Base-by-base conservation (phyloP, 2,888 invertebrate genomes). In the Bellardia bayeri region DNA sequence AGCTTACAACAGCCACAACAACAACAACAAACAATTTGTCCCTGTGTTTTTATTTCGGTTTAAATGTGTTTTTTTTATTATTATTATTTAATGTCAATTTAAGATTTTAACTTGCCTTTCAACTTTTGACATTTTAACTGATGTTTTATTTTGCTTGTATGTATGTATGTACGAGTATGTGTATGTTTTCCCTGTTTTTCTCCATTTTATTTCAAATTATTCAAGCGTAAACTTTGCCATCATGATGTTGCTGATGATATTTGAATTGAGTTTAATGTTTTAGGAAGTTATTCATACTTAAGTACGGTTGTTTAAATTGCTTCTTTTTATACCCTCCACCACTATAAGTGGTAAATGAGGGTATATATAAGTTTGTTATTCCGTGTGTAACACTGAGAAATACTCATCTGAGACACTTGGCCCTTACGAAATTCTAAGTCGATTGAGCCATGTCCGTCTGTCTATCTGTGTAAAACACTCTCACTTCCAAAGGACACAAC, bases 201-300 rank as follows among this genome's bases (percentile, higher is more conserved):
- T 61, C 6, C 40, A 30, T 40, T 64, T 40, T 72, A 30, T 37
- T 66, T 78, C 11, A 84, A 72, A 66, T 84, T 58, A 66, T 66
- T 84, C 64, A 84, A 64, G 84, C 58, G 49, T 56, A 72, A 78
- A 76, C 23, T 78, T 71, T 75, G 8, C 30, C 51, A 69, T 42
- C 49, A 49, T 69, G n/a, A 33, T 30, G 42, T 71, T 33, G 40
- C 4, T 72, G 58, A 68, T 68, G 40, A 61, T 40, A 40, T 68
- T 56, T 64, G 61, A 84, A 84, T 79, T 84, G 68, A 68, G 58
- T 74, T 84, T 84, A 56, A 61, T 56, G 33, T 79, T 69, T 51
- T 56, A 54, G 61, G 30, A 68, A 61, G 58, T 74, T 74, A 54
- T 68, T 63, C 40, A 75, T 68, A 49, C 61, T 49, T 75, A 64